These are phyloP conservation scores for Lordiphosa mommai DNA, from an alignment of 1,140 invertebrate species.

Conservation along the genomic window DNA sequence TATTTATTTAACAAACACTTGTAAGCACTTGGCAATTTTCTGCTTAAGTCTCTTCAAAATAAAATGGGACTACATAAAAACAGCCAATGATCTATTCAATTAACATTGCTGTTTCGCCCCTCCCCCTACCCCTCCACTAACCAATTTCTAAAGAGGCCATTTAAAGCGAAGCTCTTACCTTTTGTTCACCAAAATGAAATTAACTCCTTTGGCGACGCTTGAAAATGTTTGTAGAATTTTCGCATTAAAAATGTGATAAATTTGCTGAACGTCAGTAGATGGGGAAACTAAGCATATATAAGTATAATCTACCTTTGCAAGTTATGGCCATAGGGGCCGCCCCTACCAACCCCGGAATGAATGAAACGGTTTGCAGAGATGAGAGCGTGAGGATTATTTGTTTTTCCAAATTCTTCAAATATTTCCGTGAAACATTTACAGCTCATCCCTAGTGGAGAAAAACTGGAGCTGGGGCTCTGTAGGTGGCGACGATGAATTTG, in stretches of 20 bases:
- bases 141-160: background rate
- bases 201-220: conserved; percentile 36
- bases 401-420: too few species aligned
- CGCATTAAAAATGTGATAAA: conserved; percentile 45
- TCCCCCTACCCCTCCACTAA: background rate
- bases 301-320: conserved; percentile 30
- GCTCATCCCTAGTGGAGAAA: background rate
- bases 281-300: conserved; percentile 40
- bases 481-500: conserved; percentile 44
- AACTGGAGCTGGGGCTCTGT: background rate
- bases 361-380: conserved; percentile 19
- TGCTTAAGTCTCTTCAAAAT: background rate
- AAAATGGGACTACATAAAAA: background rate
- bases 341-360: background rate
- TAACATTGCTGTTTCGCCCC: background rate
- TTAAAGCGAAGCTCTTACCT: background rate
- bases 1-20: background rate
- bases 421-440: background rate
- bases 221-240: conserved; percentile 8
- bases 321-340: conserved; percentile 10
- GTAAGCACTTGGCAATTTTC: background rate
- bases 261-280: conserved; percentile 26
- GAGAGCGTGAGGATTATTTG: too few species aligned
- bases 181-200: conserved; percentile 49
- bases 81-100: conserved; percentile 2